These are phyloP conservation scores for Cossypha niveicapilla DNA, from an alignment of 2,797 vertebrate genomes.

Conservation along the genomic window DNA sequence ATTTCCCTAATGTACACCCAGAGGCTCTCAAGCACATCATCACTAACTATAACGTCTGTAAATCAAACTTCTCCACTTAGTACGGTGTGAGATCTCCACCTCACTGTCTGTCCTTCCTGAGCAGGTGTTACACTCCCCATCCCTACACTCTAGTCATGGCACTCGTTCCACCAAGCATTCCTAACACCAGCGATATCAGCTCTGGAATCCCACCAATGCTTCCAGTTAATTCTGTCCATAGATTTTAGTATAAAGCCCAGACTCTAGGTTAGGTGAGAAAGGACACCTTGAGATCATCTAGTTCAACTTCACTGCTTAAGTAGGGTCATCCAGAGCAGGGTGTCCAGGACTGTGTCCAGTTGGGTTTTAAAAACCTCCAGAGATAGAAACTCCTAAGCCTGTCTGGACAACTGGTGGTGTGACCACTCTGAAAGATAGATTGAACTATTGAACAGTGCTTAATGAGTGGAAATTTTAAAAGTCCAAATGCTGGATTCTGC, in stretches of 20 bases:
- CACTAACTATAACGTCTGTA: background rate
- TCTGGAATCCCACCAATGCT: background rate
- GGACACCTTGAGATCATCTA: too few relatives aligned
- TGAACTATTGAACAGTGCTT: background rate
- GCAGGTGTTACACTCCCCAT: rapidly evolving
- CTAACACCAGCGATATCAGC: background rate
- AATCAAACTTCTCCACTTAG: background rate
- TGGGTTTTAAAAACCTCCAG: background rate
- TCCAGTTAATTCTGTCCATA: background rate
- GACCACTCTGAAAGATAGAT: background rate
- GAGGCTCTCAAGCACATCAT: background rate
- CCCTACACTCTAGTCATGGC: too few relatives aligned
- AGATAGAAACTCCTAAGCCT: background rate
- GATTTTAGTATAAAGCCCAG: background rate
- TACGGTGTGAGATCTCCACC: background rate
- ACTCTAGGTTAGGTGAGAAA: background rate
- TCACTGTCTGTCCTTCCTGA: background rate
- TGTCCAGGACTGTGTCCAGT: background rate
- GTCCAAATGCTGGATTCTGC: background rate
- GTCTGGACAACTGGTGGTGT: background rate
- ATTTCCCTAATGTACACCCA: too few relatives aligned
- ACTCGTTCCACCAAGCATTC: background rate
- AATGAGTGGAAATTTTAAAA: background rate
- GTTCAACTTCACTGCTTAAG: background rate
- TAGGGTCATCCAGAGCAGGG: background rate